Base-by-base conservation (phyloP, 2,797 vertebrate species). In the Sebastiscus albofasciatus region DNA sequence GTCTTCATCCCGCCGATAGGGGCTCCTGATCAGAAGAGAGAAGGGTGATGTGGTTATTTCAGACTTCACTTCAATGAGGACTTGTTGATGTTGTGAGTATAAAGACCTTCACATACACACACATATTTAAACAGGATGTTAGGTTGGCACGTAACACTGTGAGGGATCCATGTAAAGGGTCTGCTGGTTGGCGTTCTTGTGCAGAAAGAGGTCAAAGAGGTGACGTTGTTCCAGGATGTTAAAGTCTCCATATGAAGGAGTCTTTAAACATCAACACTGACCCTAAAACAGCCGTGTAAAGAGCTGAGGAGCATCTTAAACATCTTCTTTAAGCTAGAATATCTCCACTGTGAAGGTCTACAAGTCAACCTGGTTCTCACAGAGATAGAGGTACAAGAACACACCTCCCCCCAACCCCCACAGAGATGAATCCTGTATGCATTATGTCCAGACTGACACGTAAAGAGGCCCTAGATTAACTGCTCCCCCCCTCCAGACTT, bases 401-500 rank as follows among this genome's bases (percentile, higher is more conserved):
- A 54, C 52, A 68, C 39, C 39, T 42, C 39, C 39, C 6, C 12
- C 13, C 22, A 46, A 74, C 86, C 81, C 89, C 79, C 90, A 85
- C 78, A 54, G 72, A 90, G 90, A 90, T 84, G 86, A 91, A 83
- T 86, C 86, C 88, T 88, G 84, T 90, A 88, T 93, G 88, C 90
- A 93, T 93, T 91, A 93, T 86, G 89, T 92, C 92, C 91, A 88
- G 88, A 89, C 89, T 89, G 96, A 97, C 96, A 93, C 95, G 96
- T 97, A 96, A 97, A 96, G 90, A 94, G 93, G 92, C 90, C 90
- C 84, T 94, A 98, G 97, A 99, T 98, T 98, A 98, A 98, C 96
- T 93, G 95, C 95, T 13, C 94, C 96, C 95, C 74, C 75, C 59
- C 81, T 49, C 78, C 83, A 96, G 95, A 96, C 96, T 86, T 62